Evolutionary conservation across 1,140 invertebrate genomes (phyloP).

Genomic region (Calephelis virginiensis): DNA sequence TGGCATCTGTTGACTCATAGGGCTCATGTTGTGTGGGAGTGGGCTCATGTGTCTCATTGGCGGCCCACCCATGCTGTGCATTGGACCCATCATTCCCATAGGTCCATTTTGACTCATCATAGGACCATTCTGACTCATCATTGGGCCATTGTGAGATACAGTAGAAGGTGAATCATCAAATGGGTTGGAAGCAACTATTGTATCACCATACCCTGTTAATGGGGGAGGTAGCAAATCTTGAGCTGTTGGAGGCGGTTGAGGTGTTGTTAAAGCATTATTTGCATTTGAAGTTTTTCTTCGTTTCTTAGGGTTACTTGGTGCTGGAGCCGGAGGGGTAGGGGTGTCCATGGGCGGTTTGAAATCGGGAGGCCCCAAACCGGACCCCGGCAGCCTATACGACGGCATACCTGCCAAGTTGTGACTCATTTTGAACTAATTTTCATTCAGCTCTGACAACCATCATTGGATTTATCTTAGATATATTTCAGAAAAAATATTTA

Average conservation of each 20-base stretch:
- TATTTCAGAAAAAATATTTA: conserved; percentile 52
- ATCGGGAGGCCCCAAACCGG: conserved; percentile 81
- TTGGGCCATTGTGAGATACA: conserved; percentile 80
- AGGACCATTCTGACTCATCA: conserved; percentile 81
- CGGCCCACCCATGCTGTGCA: conserved; percentile 83
- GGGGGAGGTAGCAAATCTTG: conserved; percentile 90
- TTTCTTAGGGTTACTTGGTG: conserved; percentile 84
- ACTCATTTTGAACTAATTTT: conserved; percentile 79
- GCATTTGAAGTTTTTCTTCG: conserved; percentile 83
- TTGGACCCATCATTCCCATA: conserved; percentile 80
- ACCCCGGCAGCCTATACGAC: conserved; percentile 83
- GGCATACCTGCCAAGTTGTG: conserved; percentile 83
- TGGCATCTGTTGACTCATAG: conserved; percentile 83
- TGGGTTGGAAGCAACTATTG: conserved; percentile 95
- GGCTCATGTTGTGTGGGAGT: conserved; percentile 82
- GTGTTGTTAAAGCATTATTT: conserved; percentile 77
- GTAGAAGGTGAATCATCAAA: conserved; percentile 93
- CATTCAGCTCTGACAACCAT: conserved; percentile 63
- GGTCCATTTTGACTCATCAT: conserved; percentile 79
- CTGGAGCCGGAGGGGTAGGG: conserved; percentile 77
- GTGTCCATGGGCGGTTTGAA: conserved; percentile 82
- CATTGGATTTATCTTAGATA: conserved; percentile 41
- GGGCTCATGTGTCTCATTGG: conserved; percentile 86
- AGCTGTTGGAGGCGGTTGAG: conserved; percentile 80
- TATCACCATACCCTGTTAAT: conserved; percentile 92